These are phyloP conservation scores for Chorisops tibialis DNA, from an alignment of 2,888 invertebrate species.

Conservation along the genomic window DNA sequence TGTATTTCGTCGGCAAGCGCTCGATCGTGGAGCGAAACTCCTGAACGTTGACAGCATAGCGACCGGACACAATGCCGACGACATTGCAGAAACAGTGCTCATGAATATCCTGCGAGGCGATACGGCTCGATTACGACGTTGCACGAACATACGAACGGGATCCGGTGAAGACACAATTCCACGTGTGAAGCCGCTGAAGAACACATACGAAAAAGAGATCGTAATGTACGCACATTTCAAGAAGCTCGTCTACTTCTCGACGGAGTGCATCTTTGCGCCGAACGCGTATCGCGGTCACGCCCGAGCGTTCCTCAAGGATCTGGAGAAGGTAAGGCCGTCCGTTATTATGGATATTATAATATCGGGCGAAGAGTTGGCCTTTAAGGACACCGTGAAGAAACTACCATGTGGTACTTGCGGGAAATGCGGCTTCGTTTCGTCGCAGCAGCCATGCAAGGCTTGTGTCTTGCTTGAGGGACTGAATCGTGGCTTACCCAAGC, in stretches of 20 bases:
- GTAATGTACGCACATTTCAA: slow-evolving; percentile 99
- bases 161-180: slow-evolving; percentile 74
- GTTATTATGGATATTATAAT: slow-evolving; percentile 92
- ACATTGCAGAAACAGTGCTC: slow-evolving; percentile 96
- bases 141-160: slow-evolving; percentile 80
- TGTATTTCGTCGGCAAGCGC: slow-evolving; percentile 91
- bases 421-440: slow-evolving; percentile 86
- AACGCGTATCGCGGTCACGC: slow-evolving; percentile 96
- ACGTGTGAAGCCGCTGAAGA: slow-evolving; percentile 93
- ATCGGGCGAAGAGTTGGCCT: slow-evolving; percentile 81
- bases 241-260: slow-evolving; percentile 94
- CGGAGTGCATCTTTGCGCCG: slow-evolving; percentile 97
- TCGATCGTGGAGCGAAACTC: slow-evolving; percentile 89
- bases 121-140: slow-evolving; percentile 86
- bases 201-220: slow-evolving; percentile 98
- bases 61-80: slow-evolving; percentile 96
- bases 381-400: slow-evolving; percentile 77
- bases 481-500: slow-evolving; percentile 85
- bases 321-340: slow-evolving; percentile 89
- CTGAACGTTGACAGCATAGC: slow-evolving; percentile 89
- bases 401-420: slow-evolving; percentile 77
- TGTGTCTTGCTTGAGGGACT: slow-evolving; percentile 93
- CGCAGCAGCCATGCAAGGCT: slow-evolving; percentile 94
- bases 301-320: slow-evolving; percentile 84
- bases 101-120: slow-evolving; percentile 98